phyloP scores from a whole-genome alignment of 2,888 invertebrate species.

The Hoplodrina ambigua region DNA sequence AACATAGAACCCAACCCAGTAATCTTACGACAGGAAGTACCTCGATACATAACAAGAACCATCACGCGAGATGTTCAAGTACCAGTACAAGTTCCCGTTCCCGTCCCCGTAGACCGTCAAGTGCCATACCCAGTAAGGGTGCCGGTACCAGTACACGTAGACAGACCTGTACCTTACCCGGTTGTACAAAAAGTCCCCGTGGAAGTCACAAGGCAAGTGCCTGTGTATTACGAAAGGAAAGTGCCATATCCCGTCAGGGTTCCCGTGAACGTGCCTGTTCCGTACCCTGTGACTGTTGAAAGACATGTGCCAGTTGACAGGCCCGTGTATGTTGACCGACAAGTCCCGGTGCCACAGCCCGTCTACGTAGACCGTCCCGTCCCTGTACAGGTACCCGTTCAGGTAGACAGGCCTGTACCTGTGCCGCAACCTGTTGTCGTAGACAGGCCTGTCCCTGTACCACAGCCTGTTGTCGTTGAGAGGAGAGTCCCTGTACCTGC shows the following conservation, averaged over 20 bases:
- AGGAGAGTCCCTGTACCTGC: constrained; percentile 58
- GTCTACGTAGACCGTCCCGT: constrained; percentile 90
- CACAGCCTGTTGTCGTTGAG: constrained; percentile 63
- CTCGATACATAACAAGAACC: constrained; percentile 85
- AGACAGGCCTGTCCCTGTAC: constrained; percentile 66
- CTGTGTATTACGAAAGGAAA: constrained; percentile 86
- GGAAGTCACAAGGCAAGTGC: constrained; percentile 86
- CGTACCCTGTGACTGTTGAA: constrained; percentile 91
- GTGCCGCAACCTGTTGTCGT: constrained; percentile 82
- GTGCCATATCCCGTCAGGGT: constrained; percentile 89
- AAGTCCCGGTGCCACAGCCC: constrained; percentile 87
- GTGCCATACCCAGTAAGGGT: constrained; percentile 89
- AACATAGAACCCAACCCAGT: constrained; percentile 85
- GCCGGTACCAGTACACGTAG: constrained; percentile 88
- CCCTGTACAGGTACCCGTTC: constrained; percentile 91
- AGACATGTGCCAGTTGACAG: constrained; percentile 90
- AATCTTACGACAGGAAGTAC: constrained; percentile 85
- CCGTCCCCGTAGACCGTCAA: constrained; percentile 85
- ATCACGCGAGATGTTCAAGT: constrained; percentile 85
- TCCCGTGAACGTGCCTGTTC: constrained; percentile 89
- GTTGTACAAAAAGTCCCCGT: constrained; percentile 89
- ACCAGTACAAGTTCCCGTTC: constrained; percentile 87
- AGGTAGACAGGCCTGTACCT: constrained; percentile 89
- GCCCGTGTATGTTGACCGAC: constrained; percentile 91
- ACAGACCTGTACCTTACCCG: constrained; percentile 88